These are phyloP conservation scores for Tenthredo distinguenda DNA, from an alignment of 2,888 invertebrate species.

Conservation along the genomic window DNA sequence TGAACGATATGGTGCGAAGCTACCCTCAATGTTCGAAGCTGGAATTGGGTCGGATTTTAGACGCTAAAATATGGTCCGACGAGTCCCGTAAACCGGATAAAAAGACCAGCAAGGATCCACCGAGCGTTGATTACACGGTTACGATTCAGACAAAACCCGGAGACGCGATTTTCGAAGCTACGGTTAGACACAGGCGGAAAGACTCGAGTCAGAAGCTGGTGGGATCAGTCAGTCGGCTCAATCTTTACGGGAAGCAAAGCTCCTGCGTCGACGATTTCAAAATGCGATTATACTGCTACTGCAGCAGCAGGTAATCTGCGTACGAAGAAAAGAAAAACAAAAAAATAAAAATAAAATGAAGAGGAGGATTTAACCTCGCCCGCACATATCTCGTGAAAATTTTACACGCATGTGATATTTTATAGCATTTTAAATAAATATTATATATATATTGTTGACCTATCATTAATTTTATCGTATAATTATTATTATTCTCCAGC, in stretches of 20 bases:
- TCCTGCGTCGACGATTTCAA: slow-evolving; percentile 87
- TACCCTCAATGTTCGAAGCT: slow-evolving; percentile 85
- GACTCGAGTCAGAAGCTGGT: slow-evolving; percentile 79
- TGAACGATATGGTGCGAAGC: slow-evolving; percentile 83
- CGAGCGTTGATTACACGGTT: slow-evolving; percentile 83
- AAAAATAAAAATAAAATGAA: neutral
- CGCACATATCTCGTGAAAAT: slow-evolving; percentile 46
- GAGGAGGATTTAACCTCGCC: neutral
- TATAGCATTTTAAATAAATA: slow-evolving; percentile 66
- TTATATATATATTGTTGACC: slow-evolving; percentile 61
- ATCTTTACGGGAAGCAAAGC: slow-evolving; percentile 90
- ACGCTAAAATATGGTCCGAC: slow-evolving; percentile 83
- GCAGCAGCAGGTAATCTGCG: slow-evolving; percentile 70
- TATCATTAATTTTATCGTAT: slow-evolving; percentile 28
- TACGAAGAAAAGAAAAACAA: neutral
- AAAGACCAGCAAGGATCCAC: slow-evolving; percentile 73
- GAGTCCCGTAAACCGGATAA: slow-evolving; percentile 71
- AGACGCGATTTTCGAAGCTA: slow-evolving; percentile 88
- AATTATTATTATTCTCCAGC: neutral
- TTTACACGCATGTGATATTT: slow-evolving; percentile 65
- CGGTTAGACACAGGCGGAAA: slow-evolving; percentile 80
- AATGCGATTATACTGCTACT: slow-evolving; percentile 89
- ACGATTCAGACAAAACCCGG: slow-evolving; percentile 85
- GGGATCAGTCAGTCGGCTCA: slow-evolving; percentile 89
- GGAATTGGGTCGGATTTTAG: slow-evolving; percentile 82